A percentile compares a stretch with the other conserved stretches of the same genome.
phyloP scores from a whole-genome alignment of 2,113 vertebrate species.

The Micromys minutus region DNA sequence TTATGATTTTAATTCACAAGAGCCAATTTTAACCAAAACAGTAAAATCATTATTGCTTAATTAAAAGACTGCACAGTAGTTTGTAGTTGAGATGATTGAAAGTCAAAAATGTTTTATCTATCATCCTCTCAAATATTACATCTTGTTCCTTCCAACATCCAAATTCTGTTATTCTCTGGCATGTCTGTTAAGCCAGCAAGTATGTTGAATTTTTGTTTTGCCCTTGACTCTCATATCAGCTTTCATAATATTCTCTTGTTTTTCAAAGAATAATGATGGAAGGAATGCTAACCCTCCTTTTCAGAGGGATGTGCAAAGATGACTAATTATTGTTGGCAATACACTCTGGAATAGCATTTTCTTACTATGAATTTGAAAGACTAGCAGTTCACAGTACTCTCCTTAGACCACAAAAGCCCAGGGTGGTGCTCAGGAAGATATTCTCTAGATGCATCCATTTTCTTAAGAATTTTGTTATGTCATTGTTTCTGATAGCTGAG shows the following conservation, averaged over 20 bases:
- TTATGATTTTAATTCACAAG: background rate
- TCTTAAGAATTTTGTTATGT: no score
- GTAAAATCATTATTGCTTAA: conserved; percentile 10
- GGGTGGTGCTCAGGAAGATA: no score
- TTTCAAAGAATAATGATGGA: conserved; percentile 29
- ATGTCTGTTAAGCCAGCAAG: conserved; percentile 36
- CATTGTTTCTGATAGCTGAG: no score
- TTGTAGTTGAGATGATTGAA: conserved; percentile 18
- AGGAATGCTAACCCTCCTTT: conserved; percentile 2
- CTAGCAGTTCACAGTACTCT: conserved; percentile 11
- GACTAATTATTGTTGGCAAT: conserved; percentile 38
- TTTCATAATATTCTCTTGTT: conserved; percentile 7
- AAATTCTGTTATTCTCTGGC: conserved; percentile 15
- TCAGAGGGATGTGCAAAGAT: conserved; percentile 30
- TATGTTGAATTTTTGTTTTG: conserved; percentile 44
- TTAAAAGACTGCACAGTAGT: conserved; percentile 17
- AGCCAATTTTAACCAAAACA: background rate
- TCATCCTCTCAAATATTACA: background rate
- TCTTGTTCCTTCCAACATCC: background rate
- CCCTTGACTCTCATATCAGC: background rate
- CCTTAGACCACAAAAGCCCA: no score
- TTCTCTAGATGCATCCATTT: no score
- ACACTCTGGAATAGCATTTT: background rate
- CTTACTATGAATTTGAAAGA: conserved; percentile 30
- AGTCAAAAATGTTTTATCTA: conserved; percentile 35